These are phyloP conservation scores for Ophiodon elongatus DNA, from an alignment of 2,113 vertebrate genomes.

Conservation along the genomic window DNA sequence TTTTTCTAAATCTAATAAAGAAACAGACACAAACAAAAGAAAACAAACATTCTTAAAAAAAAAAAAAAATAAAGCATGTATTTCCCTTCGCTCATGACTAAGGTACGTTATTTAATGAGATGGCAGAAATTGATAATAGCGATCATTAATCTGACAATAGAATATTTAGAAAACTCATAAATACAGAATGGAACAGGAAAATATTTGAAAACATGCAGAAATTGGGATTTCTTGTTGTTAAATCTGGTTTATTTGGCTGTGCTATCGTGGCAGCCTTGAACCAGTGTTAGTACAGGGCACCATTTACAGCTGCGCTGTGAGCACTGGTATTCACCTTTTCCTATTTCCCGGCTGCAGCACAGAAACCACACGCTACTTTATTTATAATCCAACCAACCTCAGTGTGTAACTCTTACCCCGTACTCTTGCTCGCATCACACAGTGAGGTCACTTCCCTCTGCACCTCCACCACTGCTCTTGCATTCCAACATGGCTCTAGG, in stretches of 20 bases:
- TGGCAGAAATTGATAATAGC: background rate
- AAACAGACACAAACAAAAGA: background rate
- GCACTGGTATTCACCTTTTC: constrained; percentile 81
- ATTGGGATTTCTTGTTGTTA: constrained; percentile 25
- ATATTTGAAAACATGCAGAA: constrained; percentile 35
- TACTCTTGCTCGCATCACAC: constrained; percentile 81
- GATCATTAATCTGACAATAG: background rate
- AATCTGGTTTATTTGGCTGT: constrained; percentile 61
- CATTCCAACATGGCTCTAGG: constrained; percentile 87
- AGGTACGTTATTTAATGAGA: background rate
- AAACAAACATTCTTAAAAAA: background rate
- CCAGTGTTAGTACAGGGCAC: constrained; percentile 75
- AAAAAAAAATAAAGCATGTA: background rate
- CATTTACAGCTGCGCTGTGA: constrained; percentile 76
- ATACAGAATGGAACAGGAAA: constrained; percentile 25
- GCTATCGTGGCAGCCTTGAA: constrained; percentile 78
- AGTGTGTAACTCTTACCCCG: constrained; percentile 78
- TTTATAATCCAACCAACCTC: constrained; percentile 86
- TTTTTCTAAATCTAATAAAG: background rate
- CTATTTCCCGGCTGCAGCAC: constrained; percentile 74
- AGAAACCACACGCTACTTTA: constrained; percentile 80
- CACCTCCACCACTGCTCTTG: constrained; percentile 78
- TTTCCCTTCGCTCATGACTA: background rate
- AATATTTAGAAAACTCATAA: constrained; percentile 21
- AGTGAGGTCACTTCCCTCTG: constrained; percentile 81